Percentiles rank a stretch among this genome's conserved stretches.
Conservation (phyloP, 2,113 vertebrate genomes). For the Polypterus senegalus region DNA sequence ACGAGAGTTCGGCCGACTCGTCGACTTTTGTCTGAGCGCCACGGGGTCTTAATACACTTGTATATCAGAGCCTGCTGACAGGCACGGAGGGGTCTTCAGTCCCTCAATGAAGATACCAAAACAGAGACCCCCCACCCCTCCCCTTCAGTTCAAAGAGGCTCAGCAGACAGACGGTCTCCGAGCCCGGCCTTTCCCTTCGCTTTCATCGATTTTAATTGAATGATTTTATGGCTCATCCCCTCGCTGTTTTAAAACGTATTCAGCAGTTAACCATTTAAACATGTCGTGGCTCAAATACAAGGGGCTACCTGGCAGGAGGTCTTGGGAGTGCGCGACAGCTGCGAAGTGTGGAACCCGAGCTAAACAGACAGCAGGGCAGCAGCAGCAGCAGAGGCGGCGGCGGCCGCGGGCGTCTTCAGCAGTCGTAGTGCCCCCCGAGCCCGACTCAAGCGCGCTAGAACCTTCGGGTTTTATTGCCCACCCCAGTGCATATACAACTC, state of each 20-base stretch:
- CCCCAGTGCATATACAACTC: too few relatives aligned
- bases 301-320: not conserved
- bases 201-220: not conserved
- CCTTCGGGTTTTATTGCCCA: too few relatives aligned
- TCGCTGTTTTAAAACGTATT: slow-evolving; percentile 1
- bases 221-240: too few relatives aligned
- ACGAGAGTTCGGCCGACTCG: too few relatives aligned
- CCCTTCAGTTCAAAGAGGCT: not conserved
- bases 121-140: not conserved
- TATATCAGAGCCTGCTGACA: not conserved
- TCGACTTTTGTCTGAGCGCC: too few relatives aligned
- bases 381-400: too few relatives aligned
- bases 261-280: slow-evolving; percentile 3
- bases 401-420: too few relatives aligned
- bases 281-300: not conserved
- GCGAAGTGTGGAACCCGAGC: not conserved
- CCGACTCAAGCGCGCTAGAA: too few relatives aligned
- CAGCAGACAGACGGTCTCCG: not conserved
- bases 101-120: not conserved
- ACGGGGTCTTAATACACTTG: not conserved
- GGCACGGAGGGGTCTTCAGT: not conserved
- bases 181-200: not conserved
- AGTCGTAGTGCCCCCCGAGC: too few relatives aligned
- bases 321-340: slow-evolving; percentile 6
- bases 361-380: too few relatives aligned